These are phyloP conservation scores for Nycteola revayana DNA, from an alignment of 2,888 invertebrate genomes.

Conservation along the genomic window DNA sequence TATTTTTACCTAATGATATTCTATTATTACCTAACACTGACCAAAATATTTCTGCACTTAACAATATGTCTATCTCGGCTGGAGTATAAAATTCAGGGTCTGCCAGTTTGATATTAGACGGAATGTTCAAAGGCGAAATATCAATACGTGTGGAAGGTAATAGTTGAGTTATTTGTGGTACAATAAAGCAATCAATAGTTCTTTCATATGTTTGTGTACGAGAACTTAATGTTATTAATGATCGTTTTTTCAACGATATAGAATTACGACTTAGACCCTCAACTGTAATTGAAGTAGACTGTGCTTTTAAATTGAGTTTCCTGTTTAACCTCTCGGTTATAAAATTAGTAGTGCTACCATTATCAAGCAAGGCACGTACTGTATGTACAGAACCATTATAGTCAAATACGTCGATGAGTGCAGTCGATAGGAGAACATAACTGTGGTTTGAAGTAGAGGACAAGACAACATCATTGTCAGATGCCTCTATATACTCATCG, in stretches of 20 bases:
- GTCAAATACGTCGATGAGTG: neutral
- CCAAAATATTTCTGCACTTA: too few species aligned
- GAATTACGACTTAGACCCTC: neutral
- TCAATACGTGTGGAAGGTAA: neutral
- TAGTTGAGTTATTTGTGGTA: too few species aligned
- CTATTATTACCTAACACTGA: neutral
- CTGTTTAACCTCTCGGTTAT: neutral
- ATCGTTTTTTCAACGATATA: neutral
- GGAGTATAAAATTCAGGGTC: neutral
- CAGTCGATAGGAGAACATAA: neutral
- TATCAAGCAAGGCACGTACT: neutral
- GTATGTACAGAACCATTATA: neutral
- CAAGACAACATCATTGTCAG: neutral
- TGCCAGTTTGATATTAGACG: neutral
- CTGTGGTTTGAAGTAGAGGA: conserved; percentile 1
- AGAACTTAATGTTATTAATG: neutral
- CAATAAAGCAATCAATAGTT: neutral
- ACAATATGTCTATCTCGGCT: too few species aligned
- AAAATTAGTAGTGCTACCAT: conserved; percentile 1
- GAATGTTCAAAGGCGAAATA: neutral
- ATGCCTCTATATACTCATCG: neutral
- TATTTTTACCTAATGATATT: neutral
- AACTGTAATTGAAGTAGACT: neutral
- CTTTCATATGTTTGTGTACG: neutral
- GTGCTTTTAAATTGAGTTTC: neutral